A percentile compares a stretch with the other conserved stretches of the same genome.
Evolutionary conservation across 2,797 vertebrate genomes (phyloP).

Genomic region (Acanthurus tractus): DNA sequence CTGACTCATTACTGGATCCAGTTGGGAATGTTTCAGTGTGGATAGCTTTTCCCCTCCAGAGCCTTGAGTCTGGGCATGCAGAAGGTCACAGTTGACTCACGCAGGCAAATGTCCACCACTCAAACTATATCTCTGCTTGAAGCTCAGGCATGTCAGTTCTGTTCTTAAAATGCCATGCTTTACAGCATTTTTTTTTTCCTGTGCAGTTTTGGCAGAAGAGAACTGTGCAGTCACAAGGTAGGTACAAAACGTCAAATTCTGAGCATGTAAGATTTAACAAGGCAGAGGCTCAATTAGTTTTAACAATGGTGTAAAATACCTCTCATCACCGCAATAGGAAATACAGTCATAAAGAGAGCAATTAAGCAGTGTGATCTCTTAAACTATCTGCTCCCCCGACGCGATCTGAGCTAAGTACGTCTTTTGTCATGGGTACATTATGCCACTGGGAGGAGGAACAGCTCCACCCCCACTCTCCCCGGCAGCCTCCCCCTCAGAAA

Average conservation of each 20-base stretch:
- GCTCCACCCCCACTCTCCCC: constrained; percentile 10
- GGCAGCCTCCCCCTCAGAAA: constrained; percentile 17
- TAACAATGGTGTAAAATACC: constrained; percentile 65
- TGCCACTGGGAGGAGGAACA: constrained; percentile 33
- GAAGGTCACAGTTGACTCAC: constrained; percentile 75
- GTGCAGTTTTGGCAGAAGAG: constrained; percentile 9
- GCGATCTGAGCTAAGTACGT: constrained; percentile 41
- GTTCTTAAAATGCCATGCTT: constrained; percentile 38
- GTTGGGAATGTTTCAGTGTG: constrained; percentile 69
- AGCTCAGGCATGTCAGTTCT: not conserved
- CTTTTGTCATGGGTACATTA: constrained; percentile 56
- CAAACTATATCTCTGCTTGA: not conserved
- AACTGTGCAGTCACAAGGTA: constrained; percentile 17
- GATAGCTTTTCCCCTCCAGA: constrained; percentile 45
- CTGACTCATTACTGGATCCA: constrained; percentile 80
- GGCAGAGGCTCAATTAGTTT: constrained; percentile 64
- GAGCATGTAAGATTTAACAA: constrained; percentile 57
- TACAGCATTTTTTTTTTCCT: not conserved
- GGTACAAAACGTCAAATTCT: constrained; percentile 39
- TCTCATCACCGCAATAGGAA: constrained; percentile 59
- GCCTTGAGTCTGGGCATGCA: constrained; percentile 28
- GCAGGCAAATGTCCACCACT: constrained; percentile 17
- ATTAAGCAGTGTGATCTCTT: constrained; percentile 62
- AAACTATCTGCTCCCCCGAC: constrained; percentile 53
- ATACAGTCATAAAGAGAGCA: constrained; percentile 66